These are phyloP conservation scores for Araneus ventricosus DNA, from an alignment of 1,140 invertebrate genomes.

Conservation along the genomic window DNA sequence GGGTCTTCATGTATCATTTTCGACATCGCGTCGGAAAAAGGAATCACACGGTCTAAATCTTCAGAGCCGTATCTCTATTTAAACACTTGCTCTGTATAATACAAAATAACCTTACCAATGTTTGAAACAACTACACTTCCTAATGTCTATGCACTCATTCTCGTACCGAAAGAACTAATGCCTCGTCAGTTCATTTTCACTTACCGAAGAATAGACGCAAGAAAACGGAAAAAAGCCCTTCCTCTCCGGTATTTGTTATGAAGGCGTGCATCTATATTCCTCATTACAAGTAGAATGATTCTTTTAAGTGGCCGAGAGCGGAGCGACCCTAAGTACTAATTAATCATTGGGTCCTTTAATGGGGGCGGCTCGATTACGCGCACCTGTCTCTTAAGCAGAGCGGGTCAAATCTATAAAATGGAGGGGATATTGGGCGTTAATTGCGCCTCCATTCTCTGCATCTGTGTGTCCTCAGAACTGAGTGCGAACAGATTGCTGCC, in stretches of 20 bases:
- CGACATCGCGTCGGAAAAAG: too few species aligned
- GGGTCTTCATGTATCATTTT: too few species aligned
- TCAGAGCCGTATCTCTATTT: too few species aligned
- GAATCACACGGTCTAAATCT: too few species aligned
- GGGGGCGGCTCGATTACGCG: constrained; percentile 55
- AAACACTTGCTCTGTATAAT: neutral
- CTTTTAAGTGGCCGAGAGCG: constrained; percentile 12
- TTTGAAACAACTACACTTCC: neutral
- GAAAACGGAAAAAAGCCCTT: neutral
- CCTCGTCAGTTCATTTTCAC: neutral
- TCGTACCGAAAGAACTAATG: neutral
- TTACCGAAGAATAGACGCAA: neutral
- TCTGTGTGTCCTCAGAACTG: constrained; percentile 61
- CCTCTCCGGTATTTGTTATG: constrained; percentile 29
- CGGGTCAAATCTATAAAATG: constrained; percentile 74
- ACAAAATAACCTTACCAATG: neutral
- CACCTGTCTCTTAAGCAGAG: constrained; percentile 56
- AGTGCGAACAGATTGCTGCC: constrained; percentile 57
- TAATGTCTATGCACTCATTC: neutral
- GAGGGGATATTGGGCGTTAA: constrained; percentile 63
- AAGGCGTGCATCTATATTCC: constrained; percentile 11
- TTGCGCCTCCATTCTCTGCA: constrained; percentile 71
- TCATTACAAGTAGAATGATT: constrained; percentile 39
- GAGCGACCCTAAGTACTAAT: constrained; percentile 30
- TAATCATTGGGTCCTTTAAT: constrained; percentile 44